Evolutionary conservation across 2,113 vertebrate genomes (phyloP).

Genomic region (Perca schrenkii): DNA sequence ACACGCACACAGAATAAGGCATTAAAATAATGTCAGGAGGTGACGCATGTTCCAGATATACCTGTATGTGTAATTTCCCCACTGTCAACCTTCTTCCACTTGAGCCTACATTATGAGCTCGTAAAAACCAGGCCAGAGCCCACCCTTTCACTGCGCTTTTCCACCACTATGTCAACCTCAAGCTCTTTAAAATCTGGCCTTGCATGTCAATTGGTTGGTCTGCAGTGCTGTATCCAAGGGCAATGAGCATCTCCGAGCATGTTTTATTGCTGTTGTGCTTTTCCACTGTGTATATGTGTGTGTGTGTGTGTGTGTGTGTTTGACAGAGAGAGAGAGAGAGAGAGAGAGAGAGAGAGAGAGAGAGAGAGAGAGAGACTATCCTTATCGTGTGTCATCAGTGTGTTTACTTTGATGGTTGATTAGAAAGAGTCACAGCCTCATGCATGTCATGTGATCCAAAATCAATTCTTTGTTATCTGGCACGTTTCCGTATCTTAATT

Average conservation of each 20-base stretch:
- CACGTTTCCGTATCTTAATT: constrained; percentile 5
- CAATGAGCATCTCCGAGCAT: constrained; percentile 25
- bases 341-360: neutral
- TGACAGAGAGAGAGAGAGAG: neutral
- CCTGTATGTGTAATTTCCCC: constrained; percentile 45
- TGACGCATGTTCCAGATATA: constrained; percentile 16
- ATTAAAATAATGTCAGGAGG: constrained; percentile 25
- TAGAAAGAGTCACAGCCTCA: constrained; percentile 2
- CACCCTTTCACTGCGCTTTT: constrained; percentile 44
- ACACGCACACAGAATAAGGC: constrained; percentile 4
- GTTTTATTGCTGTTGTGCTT: constrained; percentile 58
- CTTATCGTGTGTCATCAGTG: constrained; percentile 20
- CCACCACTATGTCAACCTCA: constrained; percentile 53
- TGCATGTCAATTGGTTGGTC: constrained; percentile 53
- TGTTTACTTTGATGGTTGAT: constrained; percentile 37
- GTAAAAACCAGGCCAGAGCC: constrained; percentile 53
- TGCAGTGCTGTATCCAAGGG: constrained; percentile 45
- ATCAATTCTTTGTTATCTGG: neutral
- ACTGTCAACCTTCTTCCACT: constrained; percentile 38
- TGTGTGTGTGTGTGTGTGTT: neutral
- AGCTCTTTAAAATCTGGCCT: constrained; percentile 42
- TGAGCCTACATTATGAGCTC: constrained; percentile 49
- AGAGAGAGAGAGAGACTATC: neutral
- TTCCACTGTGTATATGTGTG: constrained; percentile 35
- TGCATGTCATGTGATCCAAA: neutral